These are phyloP conservation scores for Trypoxylus dichotomus DNA, from an alignment of 1,140 invertebrate species.

Conservation along the genomic window DNA sequence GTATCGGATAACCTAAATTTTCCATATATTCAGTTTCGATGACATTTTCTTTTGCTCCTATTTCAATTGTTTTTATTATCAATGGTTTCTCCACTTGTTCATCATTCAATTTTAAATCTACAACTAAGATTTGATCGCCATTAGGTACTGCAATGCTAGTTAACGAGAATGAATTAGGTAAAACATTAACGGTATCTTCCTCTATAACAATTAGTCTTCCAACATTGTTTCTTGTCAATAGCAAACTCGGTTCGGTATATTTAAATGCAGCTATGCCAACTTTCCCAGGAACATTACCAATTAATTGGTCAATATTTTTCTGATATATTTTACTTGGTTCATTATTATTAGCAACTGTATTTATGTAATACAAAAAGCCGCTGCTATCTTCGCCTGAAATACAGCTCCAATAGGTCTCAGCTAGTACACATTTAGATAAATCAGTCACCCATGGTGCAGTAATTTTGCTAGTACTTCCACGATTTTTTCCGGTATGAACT, in stretches of 20 bases:
- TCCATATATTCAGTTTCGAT: constrained; percentile 45
- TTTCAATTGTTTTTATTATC: constrained; percentile 39
- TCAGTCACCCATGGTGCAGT: constrained; percentile 65
- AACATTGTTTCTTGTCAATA: constrained; percentile 44
- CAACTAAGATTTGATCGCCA: constrained; percentile 35
- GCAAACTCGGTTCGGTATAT: constrained; percentile 40
- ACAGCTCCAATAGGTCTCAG: constrained; percentile 67
- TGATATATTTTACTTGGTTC: constrained; percentile 35
- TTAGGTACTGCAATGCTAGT: constrained; percentile 40
- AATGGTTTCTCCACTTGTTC: constrained; percentile 29
- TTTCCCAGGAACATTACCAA: constrained; percentile 35
- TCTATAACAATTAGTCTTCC: constrained; percentile 42
- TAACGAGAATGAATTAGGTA: constrained; percentile 40
- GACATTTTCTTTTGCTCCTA: constrained; percentile 35
- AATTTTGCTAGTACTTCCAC: constrained; percentile 61
- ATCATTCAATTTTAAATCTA: constrained; percentile 34
- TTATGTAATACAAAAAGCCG: constrained; percentile 44
- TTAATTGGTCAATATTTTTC: constrained; percentile 37
- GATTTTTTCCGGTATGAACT: constrained; percentile 65
- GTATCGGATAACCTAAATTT: constrained; percentile 43
- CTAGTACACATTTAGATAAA: constrained; percentile 63
- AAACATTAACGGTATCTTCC: constrained; percentile 36
- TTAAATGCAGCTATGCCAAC: constrained; percentile 35
- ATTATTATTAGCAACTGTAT: constrained; percentile 37
- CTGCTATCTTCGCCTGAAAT: constrained; percentile 55